phyloP scores from a whole-genome alignment of 1,140 invertebrate species.

The Dendrolimus punctatus region DNA sequence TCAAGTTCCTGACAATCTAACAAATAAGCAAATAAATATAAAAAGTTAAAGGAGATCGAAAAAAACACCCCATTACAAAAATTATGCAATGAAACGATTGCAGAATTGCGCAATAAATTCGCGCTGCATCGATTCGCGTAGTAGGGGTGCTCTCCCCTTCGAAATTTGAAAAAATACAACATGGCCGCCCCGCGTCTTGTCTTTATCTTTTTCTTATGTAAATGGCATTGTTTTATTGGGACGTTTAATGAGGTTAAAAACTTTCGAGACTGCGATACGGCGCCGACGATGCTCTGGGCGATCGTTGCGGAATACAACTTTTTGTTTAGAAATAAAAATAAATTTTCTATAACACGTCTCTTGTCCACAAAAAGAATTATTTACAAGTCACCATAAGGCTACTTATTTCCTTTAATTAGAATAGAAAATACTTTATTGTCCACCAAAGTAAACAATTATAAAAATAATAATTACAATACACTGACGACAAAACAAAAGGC shows the following conservation, averaged over 20 bases:
- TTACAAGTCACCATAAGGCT: no score
- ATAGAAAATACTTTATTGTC: no score
- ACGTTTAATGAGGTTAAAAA: constrained; percentile 32
- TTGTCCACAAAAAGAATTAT: neutral
- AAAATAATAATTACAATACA: no score
- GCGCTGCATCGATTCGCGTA: constrained; percentile 17
- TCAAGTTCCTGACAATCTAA: constrained; percentile 14
- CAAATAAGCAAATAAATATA: constrained; percentile 14
- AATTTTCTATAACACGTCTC: constrained; percentile 5
- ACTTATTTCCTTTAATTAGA: no score
- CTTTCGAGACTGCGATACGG: constrained; percentile 23
- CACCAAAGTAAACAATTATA: no score
- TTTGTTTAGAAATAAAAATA: constrained; percentile 5
- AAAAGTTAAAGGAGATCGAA: constrained; percentile 16
- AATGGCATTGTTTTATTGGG: constrained; percentile 26
- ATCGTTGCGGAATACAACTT: constrained; percentile 16
- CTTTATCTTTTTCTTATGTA: constrained; percentile 43
- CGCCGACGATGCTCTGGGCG: constrained; percentile 12
- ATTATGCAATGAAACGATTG: constrained; percentile 36
- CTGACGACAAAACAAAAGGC: no score
- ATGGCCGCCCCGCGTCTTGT: constrained; percentile 29
- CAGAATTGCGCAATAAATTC: constrained; percentile 27
- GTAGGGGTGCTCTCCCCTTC: constrained; percentile 23
- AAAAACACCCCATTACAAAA: constrained; percentile 22
- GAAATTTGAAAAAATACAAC: constrained; percentile 24